Evolutionary conservation across 2,888 invertebrate species (phyloP).

Genomic region (Volucella bombylans): DNA sequence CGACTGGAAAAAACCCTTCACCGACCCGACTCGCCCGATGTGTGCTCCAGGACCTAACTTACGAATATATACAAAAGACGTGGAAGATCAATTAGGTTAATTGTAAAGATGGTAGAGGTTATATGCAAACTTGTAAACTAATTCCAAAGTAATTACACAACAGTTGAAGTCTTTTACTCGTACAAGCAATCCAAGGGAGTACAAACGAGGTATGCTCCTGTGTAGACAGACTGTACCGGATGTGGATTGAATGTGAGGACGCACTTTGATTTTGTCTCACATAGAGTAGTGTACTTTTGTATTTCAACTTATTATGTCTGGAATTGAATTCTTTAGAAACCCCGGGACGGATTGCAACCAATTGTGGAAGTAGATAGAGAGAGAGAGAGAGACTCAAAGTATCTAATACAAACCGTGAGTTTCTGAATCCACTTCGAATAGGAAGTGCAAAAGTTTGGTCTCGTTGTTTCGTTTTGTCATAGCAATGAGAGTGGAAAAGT

Average conservation of each 20-base stretch:
- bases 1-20: not conserved
- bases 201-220: not conserved
- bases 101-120: conserved; percentile 67
- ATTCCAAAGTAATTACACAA: conserved; percentile 68
- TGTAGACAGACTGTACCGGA: too few species aligned
- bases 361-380: not conserved
- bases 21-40: too few species aligned
- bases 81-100: conserved; percentile 72
- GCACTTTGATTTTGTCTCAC: conserved; percentile 24
- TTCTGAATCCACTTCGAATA: not conserved
- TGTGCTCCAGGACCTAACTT: not conserved
- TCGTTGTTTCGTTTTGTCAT: conserved; percentile 54
- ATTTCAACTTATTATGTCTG: conserved; percentile 48
- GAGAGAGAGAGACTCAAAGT: not conserved
- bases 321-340: conserved; percentile 45
- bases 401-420: not conserved
- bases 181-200: not conserved
- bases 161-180: conserved; percentile 50
- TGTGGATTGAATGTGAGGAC: too few species aligned
- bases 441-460: conserved; percentile 25
- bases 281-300: conserved; percentile 31
- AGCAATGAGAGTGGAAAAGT: conserved; percentile 61
- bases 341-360: not conserved
- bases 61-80: conserved; percentile 28
- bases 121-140: conserved; percentile 64